Evolutionary conservation across 2,888 invertebrate genomes (phyloP), one percentile per base, ranked within the genome.

Genomic region (Drosophila eohydei): DNA sequence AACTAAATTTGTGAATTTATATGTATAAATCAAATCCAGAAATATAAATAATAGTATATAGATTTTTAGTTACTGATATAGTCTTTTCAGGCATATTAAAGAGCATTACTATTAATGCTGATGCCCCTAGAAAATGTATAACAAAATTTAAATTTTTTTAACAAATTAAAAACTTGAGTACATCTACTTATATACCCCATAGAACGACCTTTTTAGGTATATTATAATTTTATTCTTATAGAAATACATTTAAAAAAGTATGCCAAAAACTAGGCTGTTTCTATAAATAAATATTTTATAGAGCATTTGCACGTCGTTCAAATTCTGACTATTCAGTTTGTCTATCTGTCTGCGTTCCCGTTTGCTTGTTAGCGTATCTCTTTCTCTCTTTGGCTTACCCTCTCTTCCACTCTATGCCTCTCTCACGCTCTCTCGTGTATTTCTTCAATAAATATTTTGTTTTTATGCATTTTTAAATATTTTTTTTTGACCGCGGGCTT

Each of bases 401-500:
- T 44, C 14, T 6, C 3, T 43, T 3, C 5, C 34, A 79, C 71
- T 55, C 30, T 51, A 7, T 1, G 30, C 8, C n/a, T 21, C 59
- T 5, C 62, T 50, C 21, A 63, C 34, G 26, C 34, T 57, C 12
- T 4, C 9, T 28, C 28, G 2, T 12, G 9, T 5, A 40, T 30
- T 55, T 56, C 56, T 81, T 87, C 88, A 84, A 89, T 89, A 84
- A 89, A 89, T 89, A 89, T 89, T 89, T 89, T 89, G 84, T 84
- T 84, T 84, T 89, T 88, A 89, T 84, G 89, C 88, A 88, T 89
- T 89, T 84, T 84, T 89, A 89, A 84, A 84, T 84, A 84, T 87
- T 84, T 89, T 88, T 74, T 71, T 61, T 74, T 80, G 74, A 87
- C 69, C 79, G 81, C 81, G 75, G 80, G 73, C 83, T 80, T 83